phyloP scores from a whole-genome alignment of 2,888 invertebrate species.

The Eucera pruinosa region DNA sequence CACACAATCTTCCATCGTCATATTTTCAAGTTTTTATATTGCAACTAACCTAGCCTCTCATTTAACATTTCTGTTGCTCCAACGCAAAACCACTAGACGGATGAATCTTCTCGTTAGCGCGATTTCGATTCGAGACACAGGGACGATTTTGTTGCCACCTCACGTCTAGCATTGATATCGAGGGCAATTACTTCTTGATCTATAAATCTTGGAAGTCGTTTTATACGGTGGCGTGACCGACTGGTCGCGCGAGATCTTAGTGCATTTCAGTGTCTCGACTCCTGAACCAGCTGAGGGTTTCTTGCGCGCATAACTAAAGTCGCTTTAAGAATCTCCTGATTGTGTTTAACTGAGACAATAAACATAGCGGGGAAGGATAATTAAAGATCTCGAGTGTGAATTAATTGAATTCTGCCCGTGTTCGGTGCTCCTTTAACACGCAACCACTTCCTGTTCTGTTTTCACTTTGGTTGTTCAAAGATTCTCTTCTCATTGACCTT shows the following conservation, averaged over 20 bases:
- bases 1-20: no score
- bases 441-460: not conserved
- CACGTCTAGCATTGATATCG: slow-evolving; percentile 39
- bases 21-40: no score
- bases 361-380: slow-evolving; percentile 16
- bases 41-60: no score
- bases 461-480: not conserved
- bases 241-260: slow-evolving; percentile 46
- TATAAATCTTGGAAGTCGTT: slow-evolving; percentile 55
- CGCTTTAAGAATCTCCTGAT: not conserved
- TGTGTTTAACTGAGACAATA: slow-evolving; percentile 27
- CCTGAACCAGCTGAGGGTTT: slow-evolving; percentile 12
- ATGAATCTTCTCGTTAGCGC: not conserved
- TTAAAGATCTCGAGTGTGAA: not conserved
- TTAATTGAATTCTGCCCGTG: not conserved
- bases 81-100: not conserved
- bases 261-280: slow-evolving; percentile 48
- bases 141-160: slow-evolving; percentile 29
- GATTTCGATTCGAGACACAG: slow-evolving; percentile 3
- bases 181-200: slow-evolving; percentile 58
- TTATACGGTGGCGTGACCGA: slow-evolving; percentile 55
- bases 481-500: not conserved
- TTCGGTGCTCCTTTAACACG: not conserved
- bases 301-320: slow-evolving; percentile 22
- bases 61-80: not conserved